These are phyloP conservation scores for Cariama cristata DNA, from an alignment of 2,113 vertebrate genomes.

Conservation along the genomic window DNA sequence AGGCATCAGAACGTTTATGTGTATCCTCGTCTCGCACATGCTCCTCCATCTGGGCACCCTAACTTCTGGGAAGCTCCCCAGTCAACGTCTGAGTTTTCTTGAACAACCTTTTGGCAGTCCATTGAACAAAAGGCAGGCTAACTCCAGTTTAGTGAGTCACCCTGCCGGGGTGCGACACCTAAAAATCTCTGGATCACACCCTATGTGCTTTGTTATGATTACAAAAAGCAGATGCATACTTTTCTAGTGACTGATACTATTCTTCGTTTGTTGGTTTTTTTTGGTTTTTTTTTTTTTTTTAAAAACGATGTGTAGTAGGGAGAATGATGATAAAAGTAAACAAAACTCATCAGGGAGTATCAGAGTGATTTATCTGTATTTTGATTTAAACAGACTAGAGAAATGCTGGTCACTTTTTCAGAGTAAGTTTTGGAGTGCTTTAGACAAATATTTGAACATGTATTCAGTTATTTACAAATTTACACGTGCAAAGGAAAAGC, in stretches of 20 bases:
- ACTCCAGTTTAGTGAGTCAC: constrained; percentile 2
- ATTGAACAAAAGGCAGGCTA: neutral
- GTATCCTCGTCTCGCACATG: neutral
- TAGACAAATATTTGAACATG: neutral
- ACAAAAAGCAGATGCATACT: constrained; percentile 37
- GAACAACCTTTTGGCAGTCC: constrained; percentile 15
- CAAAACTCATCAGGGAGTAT: neutral
- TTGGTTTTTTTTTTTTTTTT: no score
- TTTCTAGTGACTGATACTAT: neutral
- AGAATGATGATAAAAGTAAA: neutral
- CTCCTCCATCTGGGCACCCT: constrained; percentile 28
- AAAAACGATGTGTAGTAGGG: neutral
- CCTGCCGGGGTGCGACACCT: neutral
- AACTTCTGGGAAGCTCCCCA: constrained; percentile 17
- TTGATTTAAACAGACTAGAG: neutral
- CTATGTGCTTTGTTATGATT: constrained; percentile 18
- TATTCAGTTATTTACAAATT: neutral
- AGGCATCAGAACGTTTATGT: neutral
- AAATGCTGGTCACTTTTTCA: neutral
- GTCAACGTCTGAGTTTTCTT: neutral
- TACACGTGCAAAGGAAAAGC: neutral
- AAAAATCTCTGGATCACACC: neutral
- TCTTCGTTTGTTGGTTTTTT: neutral
- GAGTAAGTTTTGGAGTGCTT: neutral
- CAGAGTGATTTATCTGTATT: neutral